Base-by-base conservation (phyloP, 1,140 invertebrate species). In the Heliconius congener region DNA sequence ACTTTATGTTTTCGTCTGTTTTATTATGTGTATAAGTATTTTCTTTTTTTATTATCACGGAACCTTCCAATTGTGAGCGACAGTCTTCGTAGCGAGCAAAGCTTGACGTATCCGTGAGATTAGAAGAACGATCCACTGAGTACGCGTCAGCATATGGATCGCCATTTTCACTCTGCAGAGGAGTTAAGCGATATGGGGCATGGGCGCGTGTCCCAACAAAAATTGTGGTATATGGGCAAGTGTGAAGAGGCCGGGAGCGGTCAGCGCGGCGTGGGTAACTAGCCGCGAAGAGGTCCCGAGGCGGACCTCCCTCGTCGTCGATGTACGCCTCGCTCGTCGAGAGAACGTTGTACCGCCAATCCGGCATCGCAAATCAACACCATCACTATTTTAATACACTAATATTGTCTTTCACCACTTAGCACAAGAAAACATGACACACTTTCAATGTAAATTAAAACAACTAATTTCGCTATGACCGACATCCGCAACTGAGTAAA, bases 281-380 rank as follows among this genome's bases (percentile, higher is more conserved):
- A 73, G 93, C 90, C 13, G 87, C 90, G 73, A 92, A 89, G 34
- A 91, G 93, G 80, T 92, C 91, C 50, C 86, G 84, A 78, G 86
- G 86, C 39, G 88, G 85, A 71, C 82, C 87, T 19, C 83, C 86
- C 79, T 91, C 91, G 76, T 87, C 86, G 80, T 91, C 86, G 72
- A 94, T 89, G 81, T 92, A 94, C 85, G 93, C 94, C 89, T 95
- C 94, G 85, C 91, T 94, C 84, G 94, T 94, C 80, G 93, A 94
- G 84, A 95, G 88, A 83, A 95, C 93, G 88, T 95, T 95, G 90
- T 95, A 94, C 81, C 94, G 91, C 94, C 94, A 95, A 87, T 95
- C 94, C 71, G 94, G 94, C 94, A 95, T 95, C 77, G 84, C 90
- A 84, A 84, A 87, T 84, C 83, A 85, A 83, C 87, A 92, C 87